Evolutionary conservation across 2,113 vertebrate species (phyloP), one percentile per base, ranked within the genome.

Genomic region (Recurvirostra avosetta): DNA sequence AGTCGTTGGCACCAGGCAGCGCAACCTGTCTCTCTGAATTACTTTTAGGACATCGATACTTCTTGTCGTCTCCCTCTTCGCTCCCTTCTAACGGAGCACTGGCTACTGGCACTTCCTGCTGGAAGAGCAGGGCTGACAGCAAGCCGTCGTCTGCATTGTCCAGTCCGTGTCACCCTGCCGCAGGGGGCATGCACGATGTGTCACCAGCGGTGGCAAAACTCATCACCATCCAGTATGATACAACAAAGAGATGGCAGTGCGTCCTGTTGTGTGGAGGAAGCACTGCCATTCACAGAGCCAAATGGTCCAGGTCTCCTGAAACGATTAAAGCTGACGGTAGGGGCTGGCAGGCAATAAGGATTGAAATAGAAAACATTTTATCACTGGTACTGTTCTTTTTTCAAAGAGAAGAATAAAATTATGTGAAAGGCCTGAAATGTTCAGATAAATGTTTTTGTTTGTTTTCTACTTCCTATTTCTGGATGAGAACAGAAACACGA

Each of bases 401-500:
- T 65, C 3, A 50, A 34, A 58, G 38, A 26, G 25, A 62, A 55
- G 18, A 74, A 62, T 41, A 75, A 30, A 83, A 56, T 41, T 45
- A 45, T 56, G 27, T 0, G 1, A 45, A 88, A 71, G 36, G 29
- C 70, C 73, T 34, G 65, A 68, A 82, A 85, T 12, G 61, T 76
- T 89, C 86, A 49, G 62, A 87, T 68, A 75, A 45, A 75, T 68
- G 59, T 56, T 88, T 96, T 71, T 87, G 25, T 80, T 86, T 76
- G 45, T 75, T 92, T 94, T 84, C 41, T 66, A 9, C 56, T 91
- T 96, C 75, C 63, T 77, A 5, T 92, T 89, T 78, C 83, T 95
- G 78, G 65, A 47, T 52, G 38, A 75, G 73, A 55, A 91, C 65
- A 90, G 70, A 91, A 92, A 72, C 29, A 78, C 7, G 2, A 78